Base-by-base conservation (phyloP, 1,140 invertebrate species). In the Camponotus pennsylvanicus region DNA sequence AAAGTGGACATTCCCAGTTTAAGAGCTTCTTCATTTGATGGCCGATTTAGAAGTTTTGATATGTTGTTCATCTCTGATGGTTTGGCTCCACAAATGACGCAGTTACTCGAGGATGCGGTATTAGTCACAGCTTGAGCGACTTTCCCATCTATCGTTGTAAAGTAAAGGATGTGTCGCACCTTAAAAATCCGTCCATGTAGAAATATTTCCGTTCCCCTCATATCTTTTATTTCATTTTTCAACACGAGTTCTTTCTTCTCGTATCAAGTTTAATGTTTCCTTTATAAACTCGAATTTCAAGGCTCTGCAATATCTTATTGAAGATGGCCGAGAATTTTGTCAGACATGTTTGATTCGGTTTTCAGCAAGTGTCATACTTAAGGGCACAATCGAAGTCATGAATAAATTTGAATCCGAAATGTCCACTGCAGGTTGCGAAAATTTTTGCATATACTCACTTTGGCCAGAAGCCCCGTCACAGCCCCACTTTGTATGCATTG, bases 91-190 rank as follows among this genome's bases (percentile, higher is more conserved):
- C 66, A 82, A 57, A 82, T 57, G 3, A 66, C 8, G 8, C 78
- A 82, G 6, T 63, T 82, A 45, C 55, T 61, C 0, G 55, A 55
- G 1, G 67, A 40, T 21, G n/a, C 7, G n/a, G 37, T 71, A 61
- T 82, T 40, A 1, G 79, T 82, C 9, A 82, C 66, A 82, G 15
- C 13, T 45, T 82, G 55, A 52, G 67, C 79, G 5, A 82, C 66
- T 82, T 82, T 82, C 11, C 67, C 55, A 61, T 82, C 40, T 71
- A 82, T 59, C 79, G 63, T 82, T 40, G 67, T 82, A 27, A 82
- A 82, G 21, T 82, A 55, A 21, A 82, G 34, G 4, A 21, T 32
- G 21, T 82, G 57, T 69, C 27, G 45, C 27, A 79, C 63, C 37
- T 27, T 69, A 55, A 57, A 45, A 69, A 7, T 37, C 4, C 8